These are phyloP conservation scores for Triplophysa bombifrons DNA, from an alignment of 2,797 vertebrate genomes.

Conservation along the genomic window DNA sequence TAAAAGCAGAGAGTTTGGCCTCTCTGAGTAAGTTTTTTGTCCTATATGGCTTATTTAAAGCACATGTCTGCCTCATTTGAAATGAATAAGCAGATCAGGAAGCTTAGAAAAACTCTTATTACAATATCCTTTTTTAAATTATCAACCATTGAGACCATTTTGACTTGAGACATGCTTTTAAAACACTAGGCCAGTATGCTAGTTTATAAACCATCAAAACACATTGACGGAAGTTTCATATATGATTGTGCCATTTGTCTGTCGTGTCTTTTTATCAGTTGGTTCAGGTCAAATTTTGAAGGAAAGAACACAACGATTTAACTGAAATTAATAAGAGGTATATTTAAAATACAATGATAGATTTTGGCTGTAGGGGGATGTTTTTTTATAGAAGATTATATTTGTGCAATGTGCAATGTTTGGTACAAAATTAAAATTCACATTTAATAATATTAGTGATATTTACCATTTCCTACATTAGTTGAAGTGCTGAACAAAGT, in stretches of 20 bases:
- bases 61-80: too few species aligned
- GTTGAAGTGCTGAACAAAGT: too few species aligned
- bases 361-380: too few species aligned
- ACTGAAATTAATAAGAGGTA: neutral
- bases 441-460: too few species aligned
- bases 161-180: constrained; percentile 27
- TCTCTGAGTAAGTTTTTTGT: constrained; percentile 92
- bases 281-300: constrained; percentile 61
- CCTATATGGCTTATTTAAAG: neutral
- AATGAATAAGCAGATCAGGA: too few species aligned
- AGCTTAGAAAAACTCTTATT: too few species aligned
- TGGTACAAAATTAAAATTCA: too few species aligned
- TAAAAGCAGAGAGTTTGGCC: constrained; percentile 86
- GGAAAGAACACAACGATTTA: constrained; percentile 32
- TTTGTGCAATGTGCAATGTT: too few species aligned
- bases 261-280: constrained; percentile 74
- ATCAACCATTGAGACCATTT: neutral
- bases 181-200: constrained; percentile 36
- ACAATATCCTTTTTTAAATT: too few species aligned
- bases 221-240: constrained; percentile 50
- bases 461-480: too few species aligned
- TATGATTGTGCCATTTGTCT: constrained; percentile 76
- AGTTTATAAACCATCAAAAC: constrained; percentile 36
- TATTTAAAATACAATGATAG: too few species aligned
- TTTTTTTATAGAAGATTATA: too few species aligned